Evolutionary conservation across 2,797 vertebrate species (phyloP).

Genomic region (Poeciliopsis infans): DNA sequence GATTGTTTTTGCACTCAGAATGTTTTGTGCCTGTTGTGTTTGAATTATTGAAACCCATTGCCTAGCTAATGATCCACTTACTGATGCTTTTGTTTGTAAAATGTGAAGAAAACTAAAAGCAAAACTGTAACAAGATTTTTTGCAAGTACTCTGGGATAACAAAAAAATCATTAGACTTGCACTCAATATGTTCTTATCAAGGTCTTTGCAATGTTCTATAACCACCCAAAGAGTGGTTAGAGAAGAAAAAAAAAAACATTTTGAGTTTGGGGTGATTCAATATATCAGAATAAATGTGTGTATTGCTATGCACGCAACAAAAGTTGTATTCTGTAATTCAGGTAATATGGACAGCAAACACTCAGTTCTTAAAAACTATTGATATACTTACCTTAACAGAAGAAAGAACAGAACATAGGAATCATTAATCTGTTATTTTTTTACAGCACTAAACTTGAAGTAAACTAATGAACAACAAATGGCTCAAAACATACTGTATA

Average conservation of each 20-base stretch:
- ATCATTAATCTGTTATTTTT: constrained; percentile 5
- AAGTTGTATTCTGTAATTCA: not conserved
- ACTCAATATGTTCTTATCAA: constrained; percentile 15
- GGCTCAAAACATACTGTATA: not conserved
- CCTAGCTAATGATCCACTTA: constrained; percentile 25
- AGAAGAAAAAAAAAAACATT: not conserved
- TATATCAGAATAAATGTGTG: constrained; percentile 2
- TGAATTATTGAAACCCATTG: constrained; percentile 21
- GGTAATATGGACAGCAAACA: constrained; percentile 20
- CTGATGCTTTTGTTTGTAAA: constrained; percentile 28
- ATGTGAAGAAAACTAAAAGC: constrained; percentile 16
- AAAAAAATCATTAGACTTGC: constrained; percentile 5
- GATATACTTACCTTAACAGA: not conserved
- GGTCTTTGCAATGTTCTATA: constrained; percentile 29
- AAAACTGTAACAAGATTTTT: constrained; percentile 13
- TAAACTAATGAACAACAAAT: not conserved
- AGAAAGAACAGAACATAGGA: constrained; percentile 9
- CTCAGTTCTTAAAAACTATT: constrained; percentile 17
- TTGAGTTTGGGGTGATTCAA: constrained; percentile 9
- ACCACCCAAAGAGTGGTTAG: constrained; percentile 21
- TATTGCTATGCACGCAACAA: constrained; percentile 14
- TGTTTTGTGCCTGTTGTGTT: constrained; percentile 9
- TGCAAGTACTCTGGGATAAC: constrained; percentile 19
- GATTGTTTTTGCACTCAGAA: constrained; percentile 10
- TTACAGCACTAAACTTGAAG: constrained; percentile 3